These are phyloP conservation scores for Choloepus didactylus DNA, from an alignment of 2,797 vertebrate species.

Conservation along the genomic window DNA sequence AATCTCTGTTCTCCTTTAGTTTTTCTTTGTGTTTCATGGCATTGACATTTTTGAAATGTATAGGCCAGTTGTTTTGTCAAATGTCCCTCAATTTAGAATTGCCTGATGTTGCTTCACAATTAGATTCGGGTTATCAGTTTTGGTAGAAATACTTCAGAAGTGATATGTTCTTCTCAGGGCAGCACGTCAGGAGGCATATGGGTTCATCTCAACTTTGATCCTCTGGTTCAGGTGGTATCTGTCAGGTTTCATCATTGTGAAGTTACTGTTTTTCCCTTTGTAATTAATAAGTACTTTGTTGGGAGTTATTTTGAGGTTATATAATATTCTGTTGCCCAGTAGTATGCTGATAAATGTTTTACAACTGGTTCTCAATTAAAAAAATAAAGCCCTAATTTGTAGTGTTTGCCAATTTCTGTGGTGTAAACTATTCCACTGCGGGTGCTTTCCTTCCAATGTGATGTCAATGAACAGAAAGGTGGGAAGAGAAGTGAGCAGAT, in stretches of 20 bases:
- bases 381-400: not conserved
- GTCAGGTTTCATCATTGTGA: not conserved
- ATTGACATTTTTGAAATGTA: not conserved
- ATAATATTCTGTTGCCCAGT: not conserved
- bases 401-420: not conserved
- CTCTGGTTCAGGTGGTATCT: not conserved
- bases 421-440: not conserved
- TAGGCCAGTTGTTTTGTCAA: not conserved
- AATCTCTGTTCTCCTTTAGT: not conserved
- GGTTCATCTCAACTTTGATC: not conserved
- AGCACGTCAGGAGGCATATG: not conserved
- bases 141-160: not conserved
- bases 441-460: not conserved
- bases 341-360: not conserved
- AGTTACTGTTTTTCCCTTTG: not conserved
- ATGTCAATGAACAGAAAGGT: not conserved
- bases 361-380: not conserved
- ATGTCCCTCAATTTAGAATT: not conserved
- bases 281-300: not conserved
- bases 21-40: not conserved
- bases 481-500: not conserved
- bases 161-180: not conserved
- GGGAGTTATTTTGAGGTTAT: not conserved
- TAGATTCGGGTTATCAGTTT: not conserved
- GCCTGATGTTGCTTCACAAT: not conserved